Conservation (phyloP, 64 coral and sea anemone genomes). For the Pocillopora verrucosa region DNA sequence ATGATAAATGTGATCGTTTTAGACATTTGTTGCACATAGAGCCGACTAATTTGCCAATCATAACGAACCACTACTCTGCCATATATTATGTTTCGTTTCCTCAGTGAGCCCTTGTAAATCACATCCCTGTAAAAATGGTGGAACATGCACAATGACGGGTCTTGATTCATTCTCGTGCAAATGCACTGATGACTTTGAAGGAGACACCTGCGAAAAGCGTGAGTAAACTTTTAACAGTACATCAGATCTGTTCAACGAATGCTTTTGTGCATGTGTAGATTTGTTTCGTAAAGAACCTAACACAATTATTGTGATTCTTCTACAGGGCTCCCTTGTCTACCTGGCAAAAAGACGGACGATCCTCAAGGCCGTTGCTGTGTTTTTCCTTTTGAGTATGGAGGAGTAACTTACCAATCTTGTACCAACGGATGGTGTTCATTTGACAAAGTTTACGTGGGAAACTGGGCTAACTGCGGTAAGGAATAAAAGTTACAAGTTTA, state of each 20-base stretch:
- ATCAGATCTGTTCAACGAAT: too few species aligned
- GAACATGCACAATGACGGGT: neutral
- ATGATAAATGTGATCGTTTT: too few species aligned
- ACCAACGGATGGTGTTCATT: slow-evolving; percentile 11
- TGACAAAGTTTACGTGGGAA: neutral
- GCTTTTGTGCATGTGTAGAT: too few species aligned
- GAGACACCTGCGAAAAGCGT: too few species aligned
- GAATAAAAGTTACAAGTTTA: too few species aligned
- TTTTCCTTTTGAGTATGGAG: slow-evolving; percentile 4
- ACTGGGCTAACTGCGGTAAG: slow-evolving; percentile 26
- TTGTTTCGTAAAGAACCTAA: too few species aligned
- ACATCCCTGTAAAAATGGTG: neutral
- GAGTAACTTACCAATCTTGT: neutral
- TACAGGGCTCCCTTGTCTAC: too few species aligned
- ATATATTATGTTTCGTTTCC: neutral
- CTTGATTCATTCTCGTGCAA: neutral
- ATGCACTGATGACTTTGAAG: neutral
- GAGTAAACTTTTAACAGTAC: too few species aligned
- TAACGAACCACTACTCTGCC: too few species aligned
- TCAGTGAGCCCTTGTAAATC: neutral
- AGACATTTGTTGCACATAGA: too few species aligned
- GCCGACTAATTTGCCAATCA: too few species aligned
- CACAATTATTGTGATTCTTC: too few species aligned
- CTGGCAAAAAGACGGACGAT: neutral
- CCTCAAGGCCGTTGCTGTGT: neutral